phyloP scores from a whole-genome alignment of 2,113 vertebrate species.

The Lipophrys pholis region DNA sequence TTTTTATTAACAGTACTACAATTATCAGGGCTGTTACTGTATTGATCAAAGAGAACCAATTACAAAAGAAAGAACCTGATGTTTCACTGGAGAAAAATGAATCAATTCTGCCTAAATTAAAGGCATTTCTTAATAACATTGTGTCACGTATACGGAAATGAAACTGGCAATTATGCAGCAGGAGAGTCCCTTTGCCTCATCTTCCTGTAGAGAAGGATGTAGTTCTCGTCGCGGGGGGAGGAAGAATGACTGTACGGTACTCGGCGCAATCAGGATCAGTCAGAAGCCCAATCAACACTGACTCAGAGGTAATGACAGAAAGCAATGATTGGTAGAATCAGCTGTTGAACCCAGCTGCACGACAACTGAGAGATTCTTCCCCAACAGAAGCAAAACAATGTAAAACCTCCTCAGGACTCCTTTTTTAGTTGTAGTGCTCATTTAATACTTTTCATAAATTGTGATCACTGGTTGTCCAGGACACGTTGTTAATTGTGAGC shows the following conservation, averaged over 20 bases:
- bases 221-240: slow-evolving; percentile 14
- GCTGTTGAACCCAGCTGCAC: slow-evolving; percentile 25
- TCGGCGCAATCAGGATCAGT: slow-evolving; percentile 49
- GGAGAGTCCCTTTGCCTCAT: slow-evolving; percentile 23
- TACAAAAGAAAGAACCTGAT: not conserved
- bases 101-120: not conserved
- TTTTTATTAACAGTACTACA: slow-evolving; percentile 12
- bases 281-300: slow-evolving; percentile 44
- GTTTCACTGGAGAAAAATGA: no score
- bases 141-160: slow-evolving; percentile 13
- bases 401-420: no score
- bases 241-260: slow-evolving; percentile 51
- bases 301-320: slow-evolving; percentile 51
- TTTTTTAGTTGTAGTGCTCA: no score
- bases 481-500: no score
- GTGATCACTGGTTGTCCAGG: no score
- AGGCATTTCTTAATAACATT: not conserved
- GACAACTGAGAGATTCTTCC: no score
- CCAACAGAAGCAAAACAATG: no score
- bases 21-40: not conserved
- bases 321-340: slow-evolving; percentile 49
- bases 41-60: not conserved
- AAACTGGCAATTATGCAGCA: slow-evolving; percentile 26
- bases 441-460: no score
- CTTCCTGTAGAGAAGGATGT: slow-evolving; percentile 26